Conservation (phyloP, 2,113 vertebrate species). For the Chloropsis hardwickii region DNA sequence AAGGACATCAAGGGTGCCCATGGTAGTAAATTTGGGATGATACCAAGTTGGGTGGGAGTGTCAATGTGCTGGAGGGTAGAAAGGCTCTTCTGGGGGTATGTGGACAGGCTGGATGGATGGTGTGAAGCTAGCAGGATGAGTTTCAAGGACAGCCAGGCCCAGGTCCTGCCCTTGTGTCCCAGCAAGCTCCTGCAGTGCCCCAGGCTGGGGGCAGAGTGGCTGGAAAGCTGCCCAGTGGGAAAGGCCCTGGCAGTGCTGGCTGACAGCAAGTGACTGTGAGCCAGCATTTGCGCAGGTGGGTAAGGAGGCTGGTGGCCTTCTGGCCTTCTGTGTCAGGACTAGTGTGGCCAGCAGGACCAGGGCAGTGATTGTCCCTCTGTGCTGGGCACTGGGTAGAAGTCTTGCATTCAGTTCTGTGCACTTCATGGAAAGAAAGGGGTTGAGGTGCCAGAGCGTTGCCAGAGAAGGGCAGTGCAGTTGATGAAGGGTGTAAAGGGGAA, state of each 20-base stretch:
- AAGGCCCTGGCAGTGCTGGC: background rate
- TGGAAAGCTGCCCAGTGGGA: background rate
- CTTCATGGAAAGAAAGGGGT: background rate
- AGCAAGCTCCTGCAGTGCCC: background rate
- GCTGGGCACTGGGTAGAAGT: background rate
- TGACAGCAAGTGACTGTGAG: fast-evolving
- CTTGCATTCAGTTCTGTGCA: background rate
- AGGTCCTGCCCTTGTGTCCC: too few relatives aligned
- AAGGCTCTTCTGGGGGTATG: background rate
- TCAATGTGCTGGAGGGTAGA: fast-evolving
- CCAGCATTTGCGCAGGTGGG: fast-evolving
- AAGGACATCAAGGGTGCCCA: fast-evolving
- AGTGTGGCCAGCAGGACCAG: background rate
- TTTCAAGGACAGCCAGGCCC: background rate
- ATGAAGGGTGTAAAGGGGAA: background rate
- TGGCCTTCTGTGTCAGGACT: background rate
- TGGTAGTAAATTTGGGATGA: background rate
- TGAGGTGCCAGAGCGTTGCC: too few relatives aligned
- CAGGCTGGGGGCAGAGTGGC: background rate
- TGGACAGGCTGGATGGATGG: too few relatives aligned
- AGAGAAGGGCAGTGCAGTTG: background rate
- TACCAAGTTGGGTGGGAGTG: too few relatives aligned
- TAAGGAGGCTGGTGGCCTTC: fast-evolving
- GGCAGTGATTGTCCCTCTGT: fast-evolving
- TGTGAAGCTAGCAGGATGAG: background rate